Percentiles rank a stretch among this genome's conserved stretches.
These are phyloP conservation scores for Neosilurus mollespiculum DNA, from an alignment of 2,797 vertebrate genomes.

Conservation along the genomic window DNA sequence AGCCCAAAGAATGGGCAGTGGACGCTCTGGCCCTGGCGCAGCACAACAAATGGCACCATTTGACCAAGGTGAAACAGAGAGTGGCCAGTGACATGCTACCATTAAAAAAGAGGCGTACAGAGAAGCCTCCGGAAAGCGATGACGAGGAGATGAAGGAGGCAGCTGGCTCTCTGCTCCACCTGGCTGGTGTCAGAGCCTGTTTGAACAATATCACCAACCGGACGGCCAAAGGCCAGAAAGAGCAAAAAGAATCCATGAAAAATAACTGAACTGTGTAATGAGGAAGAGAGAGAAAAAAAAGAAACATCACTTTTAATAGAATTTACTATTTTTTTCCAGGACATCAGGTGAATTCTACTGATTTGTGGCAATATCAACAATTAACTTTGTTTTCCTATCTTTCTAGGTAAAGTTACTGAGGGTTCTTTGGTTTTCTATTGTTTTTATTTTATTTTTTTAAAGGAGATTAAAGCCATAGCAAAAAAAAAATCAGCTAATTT, in stretches of 20 bases:
- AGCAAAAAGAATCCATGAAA: constrained; percentile 82
- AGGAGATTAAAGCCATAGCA: constrained; percentile 92
- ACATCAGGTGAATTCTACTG: constrained; percentile 93
- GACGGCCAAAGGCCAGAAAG: constrained; percentile 89
- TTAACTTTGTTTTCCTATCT: constrained; percentile 71
- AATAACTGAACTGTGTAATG: constrained; percentile 62
- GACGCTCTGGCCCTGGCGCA: constrained; percentile 78
- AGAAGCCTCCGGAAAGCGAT: constrained; percentile 86
- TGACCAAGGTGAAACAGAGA: constrained; percentile 77
- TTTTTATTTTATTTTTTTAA: constrained; percentile 58
- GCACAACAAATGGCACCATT: constrained; percentile 84
- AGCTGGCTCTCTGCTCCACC: constrained; percentile 84
- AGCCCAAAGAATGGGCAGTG: constrained; percentile 79
- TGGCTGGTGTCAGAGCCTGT: constrained; percentile 86
- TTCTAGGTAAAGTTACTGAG: constrained; percentile 62
- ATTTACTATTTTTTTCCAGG: constrained; percentile 80
- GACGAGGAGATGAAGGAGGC: constrained; percentile 92
- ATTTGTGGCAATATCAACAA: constrained; percentile 93
- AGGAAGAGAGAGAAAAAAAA: constrained; percentile 76
- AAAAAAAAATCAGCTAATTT: constrained; percentile 82
- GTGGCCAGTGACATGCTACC: constrained; percentile 84
- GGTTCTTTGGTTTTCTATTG: constrained; percentile 60
- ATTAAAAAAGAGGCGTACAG: constrained; percentile 88
- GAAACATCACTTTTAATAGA: constrained; percentile 73
- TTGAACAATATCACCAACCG: constrained; percentile 93